Percentiles rank a stretch among this genome's conserved stretches.
These are phyloP conservation scores for Drosophila parabipectinata DNA, from an alignment of 1,140 invertebrate species.

Conservation along the genomic window DNA sequence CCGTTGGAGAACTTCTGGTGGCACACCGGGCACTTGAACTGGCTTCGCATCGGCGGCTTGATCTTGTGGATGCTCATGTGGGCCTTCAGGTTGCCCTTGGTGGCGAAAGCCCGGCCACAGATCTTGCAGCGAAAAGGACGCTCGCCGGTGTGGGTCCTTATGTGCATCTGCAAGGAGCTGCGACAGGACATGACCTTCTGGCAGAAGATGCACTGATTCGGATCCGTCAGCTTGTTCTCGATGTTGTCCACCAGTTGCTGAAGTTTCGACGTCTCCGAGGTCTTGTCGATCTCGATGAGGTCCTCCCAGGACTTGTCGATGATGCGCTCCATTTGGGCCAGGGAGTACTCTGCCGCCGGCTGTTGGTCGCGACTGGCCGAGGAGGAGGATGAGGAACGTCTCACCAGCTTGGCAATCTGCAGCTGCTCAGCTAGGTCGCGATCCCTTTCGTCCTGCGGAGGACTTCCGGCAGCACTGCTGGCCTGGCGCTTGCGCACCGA, in stretches of 20 bases:
- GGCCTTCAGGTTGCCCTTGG: slow-evolving; percentile 99
- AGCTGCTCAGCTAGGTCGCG: slow-evolving; percentile 46
- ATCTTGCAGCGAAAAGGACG: slow-evolving; percentile 98
- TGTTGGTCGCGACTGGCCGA: slow-evolving; percentile 51
- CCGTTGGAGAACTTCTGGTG: slow-evolving; percentile 99
- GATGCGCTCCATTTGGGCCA: slow-evolving; percentile 78
- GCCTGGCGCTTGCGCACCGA: slow-evolving; percentile 63
- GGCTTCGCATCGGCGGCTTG: slow-evolving; percentile 94
- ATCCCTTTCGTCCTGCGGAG: slow-evolving; percentile 49
- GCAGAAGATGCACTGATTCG: slow-evolving; percentile 99
- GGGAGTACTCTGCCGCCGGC: slow-evolving; percentile 59
- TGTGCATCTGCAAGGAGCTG: slow-evolving; percentile 99
- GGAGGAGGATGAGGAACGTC: slow-evolving; percentile 59
- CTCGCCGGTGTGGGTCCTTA: slow-evolving; percentile 94
- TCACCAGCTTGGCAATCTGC: slow-evolving; percentile 62
- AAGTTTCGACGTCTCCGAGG: slow-evolving; percentile 96
- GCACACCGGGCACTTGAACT: slow-evolving; percentile 99
- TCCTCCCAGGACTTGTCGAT: slow-evolving; percentile 97
- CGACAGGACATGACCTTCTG: slow-evolving; percentile 98
- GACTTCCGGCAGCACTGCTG: slow-evolving; percentile 43
- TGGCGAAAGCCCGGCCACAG: slow-evolving; percentile 97
- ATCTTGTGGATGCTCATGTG: slow-evolving; percentile 99
- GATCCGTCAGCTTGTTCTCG: slow-evolving; percentile 97
- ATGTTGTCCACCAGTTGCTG: slow-evolving; percentile 98
- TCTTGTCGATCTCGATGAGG: slow-evolving; percentile 94